These are phyloP conservation scores for Nasua narica DNA, from an alignment of 2,797 vertebrate species.

Conservation along the genomic window DNA sequence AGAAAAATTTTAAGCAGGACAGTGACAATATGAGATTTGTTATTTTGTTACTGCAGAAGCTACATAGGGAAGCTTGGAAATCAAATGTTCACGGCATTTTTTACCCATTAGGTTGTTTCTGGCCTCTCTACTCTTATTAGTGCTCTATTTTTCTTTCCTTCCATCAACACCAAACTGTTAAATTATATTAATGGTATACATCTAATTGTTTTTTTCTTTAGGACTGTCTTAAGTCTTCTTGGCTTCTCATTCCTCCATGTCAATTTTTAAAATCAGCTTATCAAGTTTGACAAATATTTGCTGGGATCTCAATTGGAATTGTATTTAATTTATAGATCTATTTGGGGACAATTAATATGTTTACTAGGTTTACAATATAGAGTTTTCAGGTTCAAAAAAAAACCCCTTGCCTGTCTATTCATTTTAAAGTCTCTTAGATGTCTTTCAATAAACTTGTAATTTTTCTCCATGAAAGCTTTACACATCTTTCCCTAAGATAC, in stretches of 20 bases:
- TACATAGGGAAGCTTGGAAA: background rate
- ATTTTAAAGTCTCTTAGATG: background rate
- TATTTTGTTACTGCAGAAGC: background rate
- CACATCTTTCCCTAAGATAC: background rate
- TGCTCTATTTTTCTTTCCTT: background rate
- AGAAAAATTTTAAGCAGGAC: background rate
- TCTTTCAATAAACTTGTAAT: background rate
- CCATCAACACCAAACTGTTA: background rate
- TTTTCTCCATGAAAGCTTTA: background rate
- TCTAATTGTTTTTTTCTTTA: background rate
- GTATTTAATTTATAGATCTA: background rate
- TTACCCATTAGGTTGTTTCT: background rate
- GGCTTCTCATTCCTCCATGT: background rate
- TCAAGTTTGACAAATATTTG: background rate
- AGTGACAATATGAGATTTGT: background rate
- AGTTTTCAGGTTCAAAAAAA: background rate
- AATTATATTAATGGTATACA: background rate
- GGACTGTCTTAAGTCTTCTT: background rate
- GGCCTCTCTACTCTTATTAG: background rate
- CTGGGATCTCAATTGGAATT: background rate
- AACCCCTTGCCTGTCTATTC: background rate
- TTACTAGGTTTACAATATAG: background rate
- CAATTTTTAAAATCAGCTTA: background rate
- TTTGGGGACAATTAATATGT: background rate
- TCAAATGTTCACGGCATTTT: background rate